These are phyloP conservation scores for Porites lobata DNA, from an alignment of 92 coral and sea anemone genomes.

Conservation along the genomic window DNA sequence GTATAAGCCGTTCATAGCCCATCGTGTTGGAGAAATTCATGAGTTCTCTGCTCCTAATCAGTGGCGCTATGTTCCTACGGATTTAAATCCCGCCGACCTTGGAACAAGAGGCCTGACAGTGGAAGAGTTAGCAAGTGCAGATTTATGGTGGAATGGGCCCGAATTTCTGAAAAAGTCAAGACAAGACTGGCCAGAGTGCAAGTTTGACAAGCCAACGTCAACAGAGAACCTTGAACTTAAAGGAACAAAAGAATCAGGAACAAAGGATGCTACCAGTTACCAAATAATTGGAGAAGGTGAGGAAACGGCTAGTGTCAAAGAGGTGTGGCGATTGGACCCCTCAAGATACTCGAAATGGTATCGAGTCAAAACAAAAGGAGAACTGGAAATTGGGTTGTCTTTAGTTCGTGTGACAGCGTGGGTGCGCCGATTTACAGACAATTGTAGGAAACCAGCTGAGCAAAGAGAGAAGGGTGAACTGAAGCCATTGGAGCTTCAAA, in stretches of 20 bases:
- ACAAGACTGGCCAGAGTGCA: slow-evolving; percentile 40
- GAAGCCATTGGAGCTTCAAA: slow-evolving; percentile 50
- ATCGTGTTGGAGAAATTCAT: slow-evolving; percentile 61
- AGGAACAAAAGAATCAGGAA: slow-evolving; percentile 4
- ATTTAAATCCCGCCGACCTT: slow-evolving; percentile 72
- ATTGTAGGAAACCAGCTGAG: too few relatives aligned
- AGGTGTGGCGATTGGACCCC: slow-evolving; percentile 51
- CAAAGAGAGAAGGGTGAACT: background rate
- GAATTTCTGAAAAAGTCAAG: slow-evolving; percentile 46
- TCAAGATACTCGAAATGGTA: slow-evolving; percentile 81
- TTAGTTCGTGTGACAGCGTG: slow-evolving; percentile 66
- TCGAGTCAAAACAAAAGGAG: slow-evolving; percentile 42
- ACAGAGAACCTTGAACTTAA: slow-evolving; percentile 23
- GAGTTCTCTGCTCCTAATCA: slow-evolving; percentile 66
- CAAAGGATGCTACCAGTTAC: slow-evolving; percentile 21
- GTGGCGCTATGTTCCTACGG: slow-evolving; percentile 74
- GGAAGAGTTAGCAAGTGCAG: slow-evolving; percentile 39
- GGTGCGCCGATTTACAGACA: slow-evolving; percentile 15
- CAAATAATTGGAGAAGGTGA: slow-evolving; percentile 12
- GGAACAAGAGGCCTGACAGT: slow-evolving; percentile 62
- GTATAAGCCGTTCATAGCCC: slow-evolving; percentile 47
- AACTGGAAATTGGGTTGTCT: slow-evolving; percentile 34
- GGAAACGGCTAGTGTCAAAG: slow-evolving; percentile 10
- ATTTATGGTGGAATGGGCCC: slow-evolving; percentile 73
- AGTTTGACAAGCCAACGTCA: slow-evolving; percentile 33